These are phyloP conservation scores for Eutrigla gurnardus DNA, from an alignment of 2,797 vertebrate genomes.

Conservation along the genomic window DNA sequence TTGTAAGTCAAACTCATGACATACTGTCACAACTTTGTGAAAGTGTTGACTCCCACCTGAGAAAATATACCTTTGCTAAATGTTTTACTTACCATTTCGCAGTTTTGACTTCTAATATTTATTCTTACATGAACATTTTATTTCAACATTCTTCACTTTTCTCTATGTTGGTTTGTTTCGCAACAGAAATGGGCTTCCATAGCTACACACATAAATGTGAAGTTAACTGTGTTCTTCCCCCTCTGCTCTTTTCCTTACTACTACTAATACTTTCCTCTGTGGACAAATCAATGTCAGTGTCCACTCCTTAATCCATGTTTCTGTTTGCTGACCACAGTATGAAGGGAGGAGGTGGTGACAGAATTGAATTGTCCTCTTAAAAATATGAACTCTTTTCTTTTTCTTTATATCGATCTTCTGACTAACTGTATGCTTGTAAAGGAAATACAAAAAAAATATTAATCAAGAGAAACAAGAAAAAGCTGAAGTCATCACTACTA, in stretches of 20 bases:
- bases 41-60: not conserved
- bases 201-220: not conserved
- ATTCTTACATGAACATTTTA: not conserved
- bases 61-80: too few species aligned
- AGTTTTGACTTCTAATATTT: not conserved
- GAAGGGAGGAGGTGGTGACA: slow-evolving; percentile 35
- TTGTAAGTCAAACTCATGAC: not conserved
- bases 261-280: slow-evolving; percentile 6
- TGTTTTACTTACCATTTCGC: not conserved
- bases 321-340: slow-evolving; percentile 30
- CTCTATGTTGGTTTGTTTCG: not conserved
- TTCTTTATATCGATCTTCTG: slow-evolving; percentile 53
- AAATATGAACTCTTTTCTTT: slow-evolving; percentile 53
- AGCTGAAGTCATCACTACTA: slow-evolving; percentile 43
- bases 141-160: not conserved
- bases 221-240: not conserved
- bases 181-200: not conserved
- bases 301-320: slow-evolving; percentile 17
- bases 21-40: not conserved
- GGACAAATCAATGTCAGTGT: slow-evolving; percentile 45
- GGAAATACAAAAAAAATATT: slow-evolving; percentile 27
- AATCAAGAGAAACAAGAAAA: slow-evolving; percentile 33
- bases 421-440: slow-evolving; percentile 39
- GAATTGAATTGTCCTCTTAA: slow-evolving; percentile 48
- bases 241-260: slow-evolving; percentile 4